phyloP scores from a whole-genome alignment of 1,140 invertebrate species.

The Drosophila sechellia region DNA sequence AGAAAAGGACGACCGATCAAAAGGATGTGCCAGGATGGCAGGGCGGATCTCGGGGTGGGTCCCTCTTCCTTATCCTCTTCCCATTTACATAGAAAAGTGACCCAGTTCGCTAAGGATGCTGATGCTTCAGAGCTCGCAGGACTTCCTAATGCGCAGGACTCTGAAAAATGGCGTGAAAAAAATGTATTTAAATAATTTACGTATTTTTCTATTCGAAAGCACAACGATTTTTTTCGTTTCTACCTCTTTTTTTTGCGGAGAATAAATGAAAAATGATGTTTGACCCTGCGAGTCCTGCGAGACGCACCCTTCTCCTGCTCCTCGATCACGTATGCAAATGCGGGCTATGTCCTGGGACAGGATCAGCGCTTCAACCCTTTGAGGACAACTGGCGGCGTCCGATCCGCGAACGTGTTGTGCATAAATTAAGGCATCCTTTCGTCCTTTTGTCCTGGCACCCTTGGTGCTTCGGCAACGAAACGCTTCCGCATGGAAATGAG shows the following conservation, averaged over 20 bases:
- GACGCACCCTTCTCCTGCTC: slow-evolving; percentile 43
- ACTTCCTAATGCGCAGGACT: slow-evolving; percentile 25
- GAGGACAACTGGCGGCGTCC: slow-evolving; percentile 48
- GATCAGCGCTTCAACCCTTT: slow-evolving; percentile 68
- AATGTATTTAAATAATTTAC: slow-evolving; percentile 42
- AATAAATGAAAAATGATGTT: slow-evolving; percentile 75
- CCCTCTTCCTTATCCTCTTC: slow-evolving; percentile 35
- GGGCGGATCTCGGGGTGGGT: slow-evolving; percentile 19
- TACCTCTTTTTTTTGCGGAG: slow-evolving; percentile 27
- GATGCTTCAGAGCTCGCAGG: slow-evolving; percentile 7
- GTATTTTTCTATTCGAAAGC: slow-evolving; percentile 50
- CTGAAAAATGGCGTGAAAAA: slow-evolving; percentile 5
- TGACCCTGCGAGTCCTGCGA: slow-evolving; percentile 53
- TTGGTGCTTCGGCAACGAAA: slow-evolving; percentile 51
- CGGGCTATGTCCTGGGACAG: slow-evolving; percentile 56
- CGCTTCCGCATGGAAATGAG: slow-evolving; percentile 82
- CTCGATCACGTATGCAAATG: slow-evolving; percentile 79
- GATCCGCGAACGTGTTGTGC: slow-evolving; percentile 79
- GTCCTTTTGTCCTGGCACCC: slow-evolving; percentile 58
- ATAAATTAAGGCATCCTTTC: slow-evolving; percentile 72
- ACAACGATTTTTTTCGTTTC: slow-evolving; percentile 19
- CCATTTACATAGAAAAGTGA: slow-evolving; percentile 18
- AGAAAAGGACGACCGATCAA: not conserved
- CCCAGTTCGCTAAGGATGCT: slow-evolving; percentile 13
- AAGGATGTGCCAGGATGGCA: not conserved